phyloP scores from a whole-genome alignment of 2,888 invertebrate genomes.

The Agonopterix arenella region DNA sequence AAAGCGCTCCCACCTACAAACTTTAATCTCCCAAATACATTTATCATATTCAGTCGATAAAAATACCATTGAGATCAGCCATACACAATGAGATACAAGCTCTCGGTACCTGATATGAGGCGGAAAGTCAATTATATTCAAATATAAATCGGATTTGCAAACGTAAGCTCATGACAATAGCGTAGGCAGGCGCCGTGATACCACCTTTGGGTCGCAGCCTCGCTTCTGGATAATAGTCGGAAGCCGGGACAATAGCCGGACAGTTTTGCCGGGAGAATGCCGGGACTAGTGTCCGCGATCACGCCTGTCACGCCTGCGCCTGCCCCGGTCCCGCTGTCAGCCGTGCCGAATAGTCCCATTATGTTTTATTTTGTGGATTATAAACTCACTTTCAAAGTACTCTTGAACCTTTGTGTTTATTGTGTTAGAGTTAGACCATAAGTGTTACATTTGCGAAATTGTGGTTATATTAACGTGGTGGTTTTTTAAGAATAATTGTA shows the following conservation, averaged over 20 bases:
- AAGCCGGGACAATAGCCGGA: conserved; percentile 25
- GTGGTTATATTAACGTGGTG: too few species aligned
- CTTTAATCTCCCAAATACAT: conserved; percentile 70
- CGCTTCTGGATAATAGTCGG: conserved; percentile 37
- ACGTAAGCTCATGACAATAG: conserved; percentile 69
- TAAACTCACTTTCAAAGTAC: conserved; percentile 31
- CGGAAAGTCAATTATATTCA: conserved; percentile 76
- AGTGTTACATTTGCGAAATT: too few species aligned
- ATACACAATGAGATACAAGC: conserved; percentile 63
- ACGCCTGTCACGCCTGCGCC: conserved; percentile 26
- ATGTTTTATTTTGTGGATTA: conserved; percentile 42
- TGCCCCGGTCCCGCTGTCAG: conserved; percentile 13
- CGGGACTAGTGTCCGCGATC: conserved; percentile 22
- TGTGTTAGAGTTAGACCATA: too few species aligned
- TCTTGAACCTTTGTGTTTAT: too few species aligned
- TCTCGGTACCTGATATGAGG: conserved; percentile 62
- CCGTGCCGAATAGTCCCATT: conserved; percentile 26
- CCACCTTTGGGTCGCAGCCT: conserved; percentile 27
- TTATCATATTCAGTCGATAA: conserved; percentile 73
- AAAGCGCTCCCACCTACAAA: conserved; percentile 43
- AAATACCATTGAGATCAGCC: conserved; percentile 70
- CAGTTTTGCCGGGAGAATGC: conserved; percentile 28
- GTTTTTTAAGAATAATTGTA: too few species aligned
- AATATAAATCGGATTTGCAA: conserved; percentile 77
- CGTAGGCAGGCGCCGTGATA: conserved; percentile 54